These are phyloP conservation scores for Parnassius glacialis DNA, from an alignment of 2,888 invertebrate genomes.

Conservation along the genomic window DNA sequence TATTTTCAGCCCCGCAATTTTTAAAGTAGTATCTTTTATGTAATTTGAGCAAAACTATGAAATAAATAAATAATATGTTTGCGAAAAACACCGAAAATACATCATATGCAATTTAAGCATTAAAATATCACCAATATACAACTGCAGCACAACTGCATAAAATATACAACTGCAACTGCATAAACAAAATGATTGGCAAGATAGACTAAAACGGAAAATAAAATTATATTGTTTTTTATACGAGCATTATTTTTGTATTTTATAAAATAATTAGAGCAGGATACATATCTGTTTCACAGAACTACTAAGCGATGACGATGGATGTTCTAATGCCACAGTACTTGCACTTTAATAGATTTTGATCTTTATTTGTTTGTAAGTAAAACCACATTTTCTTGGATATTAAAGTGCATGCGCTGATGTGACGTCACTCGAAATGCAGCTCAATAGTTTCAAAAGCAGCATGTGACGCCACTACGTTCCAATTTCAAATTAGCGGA, in stretches of 20 bases:
- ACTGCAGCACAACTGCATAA: too few species aligned
- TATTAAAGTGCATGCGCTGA: constrained; percentile 18
- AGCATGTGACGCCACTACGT: constrained; percentile 14
- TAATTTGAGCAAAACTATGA: too few species aligned
- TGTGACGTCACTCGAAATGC: constrained; percentile 21
- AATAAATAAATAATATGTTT: too few species aligned
- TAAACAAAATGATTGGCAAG: not conserved
- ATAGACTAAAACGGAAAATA: constrained; percentile 7
- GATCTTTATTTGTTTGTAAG: not conserved
- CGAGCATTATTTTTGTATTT: not conserved
- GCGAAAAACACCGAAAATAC: too few species aligned
- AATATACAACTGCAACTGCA: not conserved
- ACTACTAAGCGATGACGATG: constrained; percentile 49
- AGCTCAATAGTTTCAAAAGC: not conserved
- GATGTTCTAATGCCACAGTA: constrained; percentile 34
- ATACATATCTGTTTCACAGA: constrained; percentile 53
- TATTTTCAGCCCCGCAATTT: too few species aligned
- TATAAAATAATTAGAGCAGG: constrained; percentile 44
- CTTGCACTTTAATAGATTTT: constrained; percentile 22
- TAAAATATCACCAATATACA: too few species aligned
- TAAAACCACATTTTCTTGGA: not conserved
- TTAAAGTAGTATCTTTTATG: too few species aligned
- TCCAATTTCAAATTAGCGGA: not conserved
- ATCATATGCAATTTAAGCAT: too few species aligned
- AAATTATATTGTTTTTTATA: constrained; percentile 1